Evolutionary conservation across 2,797 vertebrate genomes (phyloP).

Genomic region (Macropodus opercularis): DNA sequence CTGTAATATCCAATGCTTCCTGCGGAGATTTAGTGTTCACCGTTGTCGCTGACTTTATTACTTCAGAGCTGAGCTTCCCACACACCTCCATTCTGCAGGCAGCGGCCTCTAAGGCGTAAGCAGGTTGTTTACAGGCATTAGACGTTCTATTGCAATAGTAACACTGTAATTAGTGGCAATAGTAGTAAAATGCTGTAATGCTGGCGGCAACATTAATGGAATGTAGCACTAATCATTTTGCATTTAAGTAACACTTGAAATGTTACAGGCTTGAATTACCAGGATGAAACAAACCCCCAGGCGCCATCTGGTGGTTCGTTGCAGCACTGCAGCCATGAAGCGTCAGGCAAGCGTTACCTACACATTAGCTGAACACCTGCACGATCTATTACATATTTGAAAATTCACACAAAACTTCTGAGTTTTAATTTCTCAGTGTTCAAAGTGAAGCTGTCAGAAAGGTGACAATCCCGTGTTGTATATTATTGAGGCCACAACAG

Average conservation of each 20-base stretch:
- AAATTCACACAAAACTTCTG: too few relatives aligned
- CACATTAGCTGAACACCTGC: too few relatives aligned
- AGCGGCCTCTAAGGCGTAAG: neutral
- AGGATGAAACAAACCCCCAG: conserved; percentile 3
- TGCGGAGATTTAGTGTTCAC: conserved; percentile 20
- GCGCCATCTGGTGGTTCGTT: conserved; percentile 25
- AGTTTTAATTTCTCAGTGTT: too few relatives aligned
- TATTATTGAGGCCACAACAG: too few relatives aligned
- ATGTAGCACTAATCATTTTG: neutral
- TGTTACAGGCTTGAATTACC: neutral
- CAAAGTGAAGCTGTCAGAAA: too few relatives aligned
- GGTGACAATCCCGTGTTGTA: too few relatives aligned
- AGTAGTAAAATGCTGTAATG: neutral
- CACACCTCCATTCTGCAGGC: neutral
- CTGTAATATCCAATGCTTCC: conserved; percentile 5
- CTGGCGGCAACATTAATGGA: neutral
- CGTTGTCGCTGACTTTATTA: conserved; percentile 2
- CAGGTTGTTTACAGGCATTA: neutral
- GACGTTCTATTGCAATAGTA: neutral
- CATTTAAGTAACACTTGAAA: neutral
- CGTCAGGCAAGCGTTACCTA: too few relatives aligned
- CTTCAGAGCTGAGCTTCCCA: conserved; percentile 10
- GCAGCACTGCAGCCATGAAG: conserved; percentile 6
- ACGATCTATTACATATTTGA: too few relatives aligned
- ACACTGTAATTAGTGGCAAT: neutral